Percentiles rank a stretch among this genome's conserved stretches.
phyloP scores from a whole-genome alignment of 2,888 invertebrate genomes.

The Plebejus anna region DNA sequence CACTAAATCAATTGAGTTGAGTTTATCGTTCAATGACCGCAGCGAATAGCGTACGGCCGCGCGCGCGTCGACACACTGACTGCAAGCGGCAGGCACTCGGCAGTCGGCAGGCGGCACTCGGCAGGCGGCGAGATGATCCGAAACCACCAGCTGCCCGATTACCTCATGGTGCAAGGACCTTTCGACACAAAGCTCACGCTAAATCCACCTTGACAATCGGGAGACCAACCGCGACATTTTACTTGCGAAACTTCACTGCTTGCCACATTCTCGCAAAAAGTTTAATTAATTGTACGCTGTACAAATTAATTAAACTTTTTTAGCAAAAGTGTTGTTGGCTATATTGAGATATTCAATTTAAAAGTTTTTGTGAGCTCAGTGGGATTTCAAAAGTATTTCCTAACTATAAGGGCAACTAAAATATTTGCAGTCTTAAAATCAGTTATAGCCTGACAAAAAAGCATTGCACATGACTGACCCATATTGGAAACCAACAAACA shows the following conservation, averaged over 20 bases:
- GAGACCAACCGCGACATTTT: slow-evolving; percentile 54
- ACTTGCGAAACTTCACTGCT: slow-evolving; percentile 45
- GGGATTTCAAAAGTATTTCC: neutral
- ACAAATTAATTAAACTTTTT: too few species aligned
- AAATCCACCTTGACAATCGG: slow-evolving; percentile 71
- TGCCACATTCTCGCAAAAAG: slow-evolving; percentile 20
- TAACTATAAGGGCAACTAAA: neutral
- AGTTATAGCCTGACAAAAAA: neutral
- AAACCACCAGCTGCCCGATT: slow-evolving; percentile 61
- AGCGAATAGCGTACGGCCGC: slow-evolving; percentile 57
- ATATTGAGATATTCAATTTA: neutral
- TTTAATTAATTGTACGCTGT: neutral
- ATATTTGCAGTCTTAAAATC: neutral
- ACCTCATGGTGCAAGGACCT: slow-evolving; percentile 77
- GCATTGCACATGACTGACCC: neutral
- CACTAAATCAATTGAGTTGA: slow-evolving; percentile 9
- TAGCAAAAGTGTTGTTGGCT: neutral
- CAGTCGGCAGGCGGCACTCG: slow-evolving; percentile 35
- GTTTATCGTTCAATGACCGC: slow-evolving; percentile 34
- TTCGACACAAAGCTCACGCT: slow-evolving; percentile 71
- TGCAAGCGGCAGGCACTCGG: slow-evolving; percentile 48
- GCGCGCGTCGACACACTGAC: slow-evolving; percentile 65
- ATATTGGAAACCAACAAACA: neutral
- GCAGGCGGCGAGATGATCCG: slow-evolving; percentile 56
- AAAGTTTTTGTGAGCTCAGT: neutral